phyloP scores from a whole-genome alignment of 35 echinoderm and acorn worm species.

The Strongylocentrotus purpuratus region DNA sequence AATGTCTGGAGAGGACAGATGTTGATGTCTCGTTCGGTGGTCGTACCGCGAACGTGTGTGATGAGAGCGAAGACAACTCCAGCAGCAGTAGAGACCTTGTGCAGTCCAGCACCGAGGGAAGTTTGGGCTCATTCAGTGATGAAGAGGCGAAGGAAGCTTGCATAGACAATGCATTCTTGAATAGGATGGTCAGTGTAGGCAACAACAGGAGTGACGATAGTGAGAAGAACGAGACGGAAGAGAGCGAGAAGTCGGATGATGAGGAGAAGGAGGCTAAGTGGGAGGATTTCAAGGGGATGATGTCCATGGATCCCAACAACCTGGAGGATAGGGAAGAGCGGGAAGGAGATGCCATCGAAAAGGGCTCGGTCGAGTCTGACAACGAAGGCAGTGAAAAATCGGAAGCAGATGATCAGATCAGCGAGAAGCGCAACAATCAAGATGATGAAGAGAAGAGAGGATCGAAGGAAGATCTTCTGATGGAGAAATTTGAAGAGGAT shows the following conservation, averaged over 20 bases:
- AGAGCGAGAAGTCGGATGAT: conserved; percentile 71
- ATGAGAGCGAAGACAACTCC: conserved; percentile 16
- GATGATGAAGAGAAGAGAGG: conserved; percentile 34
- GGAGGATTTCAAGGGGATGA: conserved; percentile 34
- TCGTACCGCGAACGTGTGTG: not conserved
- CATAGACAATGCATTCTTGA: conserved; percentile 47
- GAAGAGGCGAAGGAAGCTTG: conserved; percentile 60
- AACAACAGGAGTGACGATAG: conserved; percentile 47
- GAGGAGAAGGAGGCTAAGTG: conserved; percentile 62
- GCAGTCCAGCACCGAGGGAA: not conserved
- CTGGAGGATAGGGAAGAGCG: not conserved
- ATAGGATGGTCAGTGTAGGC: not conserved
- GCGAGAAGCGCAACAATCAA: conserved; percentile 38
- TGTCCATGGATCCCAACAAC: not conserved
- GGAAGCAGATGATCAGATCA: conserved; percentile 59
- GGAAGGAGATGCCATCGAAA: conserved; percentile 30
- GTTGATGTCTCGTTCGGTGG: not conserved
- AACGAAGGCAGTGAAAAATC: conserved; percentile 78
- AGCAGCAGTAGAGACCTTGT: not conserved
- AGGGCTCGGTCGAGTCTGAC: conserved; percentile 63
- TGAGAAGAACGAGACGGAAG: conserved; percentile 79
- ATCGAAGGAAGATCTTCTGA: conserved; percentile 20
- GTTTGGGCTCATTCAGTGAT: not conserved
- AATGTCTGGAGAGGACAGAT: conserved; percentile 37
- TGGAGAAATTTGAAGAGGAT: conserved; percentile 7